These are phyloP conservation scores for Drosophila arawakana DNA, from an alignment of 1,140 invertebrate genomes.

Conservation along the genomic window DNA sequence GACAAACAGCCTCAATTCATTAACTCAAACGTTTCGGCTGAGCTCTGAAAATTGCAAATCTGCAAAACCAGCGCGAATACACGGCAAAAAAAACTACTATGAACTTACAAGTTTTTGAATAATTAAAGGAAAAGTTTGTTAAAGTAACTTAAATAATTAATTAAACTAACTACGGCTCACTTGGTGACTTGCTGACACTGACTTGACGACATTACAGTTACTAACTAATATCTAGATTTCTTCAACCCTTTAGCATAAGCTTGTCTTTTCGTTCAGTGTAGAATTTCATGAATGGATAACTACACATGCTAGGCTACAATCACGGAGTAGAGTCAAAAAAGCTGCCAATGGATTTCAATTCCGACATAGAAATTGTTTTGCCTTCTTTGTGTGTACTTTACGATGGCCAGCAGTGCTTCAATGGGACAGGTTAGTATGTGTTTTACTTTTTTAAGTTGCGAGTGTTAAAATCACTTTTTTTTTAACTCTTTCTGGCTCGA, in stretches of 20 bases:
- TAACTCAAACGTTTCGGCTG: constrained; percentile 67
- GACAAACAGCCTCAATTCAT: constrained; percentile 67
- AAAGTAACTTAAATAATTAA: no score
- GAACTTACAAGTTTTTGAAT: no score
- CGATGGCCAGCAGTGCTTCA: constrained; percentile 16
- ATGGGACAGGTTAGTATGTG: constrained; percentile 21
- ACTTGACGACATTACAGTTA: no score
- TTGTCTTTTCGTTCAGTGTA: background rate
- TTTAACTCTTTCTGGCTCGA: constrained; percentile 62
- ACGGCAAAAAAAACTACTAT: constrained; percentile 2
- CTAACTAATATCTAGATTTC: no score
- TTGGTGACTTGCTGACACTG: no score
- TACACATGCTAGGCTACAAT: background rate
- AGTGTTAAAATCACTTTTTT: constrained; percentile 69
- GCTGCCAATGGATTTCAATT: constrained; percentile 28
- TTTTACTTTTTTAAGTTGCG: constrained; percentile 38
- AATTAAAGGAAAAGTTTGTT: no score
- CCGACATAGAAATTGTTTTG: constrained; percentile 36
- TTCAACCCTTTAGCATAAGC: no score
- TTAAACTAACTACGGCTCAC: no score
- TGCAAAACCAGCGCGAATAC: constrained; percentile 37
- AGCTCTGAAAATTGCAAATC: constrained; percentile 64
- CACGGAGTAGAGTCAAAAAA: constrained; percentile 2
- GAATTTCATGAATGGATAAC: constrained; percentile 4
- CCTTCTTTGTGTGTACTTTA: constrained; percentile 52